These are phyloP conservation scores for Hemitrygon akajei DNA, from an alignment of 2,797 vertebrate species.

Conservation along the genomic window DNA sequence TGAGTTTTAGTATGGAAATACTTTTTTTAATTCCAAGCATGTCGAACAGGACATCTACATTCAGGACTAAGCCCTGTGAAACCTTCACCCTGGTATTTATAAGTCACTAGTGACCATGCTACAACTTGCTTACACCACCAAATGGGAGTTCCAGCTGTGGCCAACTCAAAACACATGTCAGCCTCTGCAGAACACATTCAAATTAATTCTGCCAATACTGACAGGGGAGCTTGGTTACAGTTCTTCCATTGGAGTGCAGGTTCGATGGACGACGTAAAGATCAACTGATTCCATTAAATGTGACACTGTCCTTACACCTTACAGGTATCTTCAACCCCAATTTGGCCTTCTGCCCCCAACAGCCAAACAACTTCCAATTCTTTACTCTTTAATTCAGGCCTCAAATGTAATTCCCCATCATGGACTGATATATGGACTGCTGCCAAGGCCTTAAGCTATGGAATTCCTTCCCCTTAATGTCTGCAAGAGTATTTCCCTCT, in stretches of 20 bases:
- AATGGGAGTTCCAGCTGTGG: conserved; percentile 31
- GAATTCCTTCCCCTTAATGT: no score
- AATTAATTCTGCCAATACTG: not conserved
- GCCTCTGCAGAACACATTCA: not conserved
- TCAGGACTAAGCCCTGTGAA: not conserved
- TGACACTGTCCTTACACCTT: not conserved
- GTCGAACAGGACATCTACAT: not conserved
- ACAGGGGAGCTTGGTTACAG: not conserved
- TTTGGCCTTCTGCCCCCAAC: no score
- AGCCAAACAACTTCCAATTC: no score
- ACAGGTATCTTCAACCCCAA: not conserved
- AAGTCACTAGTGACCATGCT: conserved; percentile 11
- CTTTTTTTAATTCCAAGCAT: not conserved
- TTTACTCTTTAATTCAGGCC: no score
- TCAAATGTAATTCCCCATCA: no score
- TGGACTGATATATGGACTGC: no score
- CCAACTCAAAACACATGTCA: conserved; percentile 11
- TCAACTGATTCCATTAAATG: not conserved
- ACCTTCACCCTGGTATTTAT: conserved; percentile 4
- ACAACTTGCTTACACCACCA: not conserved
- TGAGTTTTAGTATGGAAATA: not conserved
- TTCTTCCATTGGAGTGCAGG: not conserved
- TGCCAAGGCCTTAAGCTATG: no score
- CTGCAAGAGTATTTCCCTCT: no score
- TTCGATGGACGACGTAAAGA: not conserved